Conservation (phyloP, 2,888 invertebrate species). For the Dicycla oo region DNA sequence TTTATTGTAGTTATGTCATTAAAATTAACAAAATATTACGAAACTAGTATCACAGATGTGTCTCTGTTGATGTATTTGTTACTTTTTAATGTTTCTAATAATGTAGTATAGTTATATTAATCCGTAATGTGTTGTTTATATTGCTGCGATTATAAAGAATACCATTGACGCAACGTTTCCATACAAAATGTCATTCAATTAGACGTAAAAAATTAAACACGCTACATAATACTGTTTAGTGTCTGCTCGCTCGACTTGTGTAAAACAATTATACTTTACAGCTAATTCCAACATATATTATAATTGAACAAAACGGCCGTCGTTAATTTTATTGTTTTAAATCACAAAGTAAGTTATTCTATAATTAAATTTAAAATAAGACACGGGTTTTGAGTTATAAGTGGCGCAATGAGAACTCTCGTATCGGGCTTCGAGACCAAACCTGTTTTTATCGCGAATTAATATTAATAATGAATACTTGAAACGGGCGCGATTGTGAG, state of each 20-base stretch:
- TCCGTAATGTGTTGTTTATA: slow-evolving; percentile 33
- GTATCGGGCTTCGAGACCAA: slow-evolving; percentile 73
- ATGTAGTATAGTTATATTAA: slow-evolving; percentile 50
- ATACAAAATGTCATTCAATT: slow-evolving; percentile 54
- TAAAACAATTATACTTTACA: slow-evolving; percentile 48
- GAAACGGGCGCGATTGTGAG: slow-evolving; percentile 86
- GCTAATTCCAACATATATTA: slow-evolving; percentile 47
- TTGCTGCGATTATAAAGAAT: slow-evolving; percentile 38
- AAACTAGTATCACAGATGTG: slow-evolving; percentile 63
- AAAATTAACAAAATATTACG: slow-evolving; percentile 66
- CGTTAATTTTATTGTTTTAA: slow-evolving; percentile 64
- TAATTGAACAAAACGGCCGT: slow-evolving; percentile 47
- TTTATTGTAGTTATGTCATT: slow-evolving; percentile 72
- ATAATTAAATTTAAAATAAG: slow-evolving; percentile 74
- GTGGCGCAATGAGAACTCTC: slow-evolving; percentile 65
- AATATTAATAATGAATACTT: slow-evolving; percentile 88
- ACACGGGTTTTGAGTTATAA: slow-evolving; percentile 72
- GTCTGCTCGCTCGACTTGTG: slow-evolving; percentile 24
- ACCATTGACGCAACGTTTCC: slow-evolving; percentile 39
- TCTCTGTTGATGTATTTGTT: slow-evolving; percentile 43
- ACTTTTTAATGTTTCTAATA: slow-evolving; percentile 40
- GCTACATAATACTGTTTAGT: slow-evolving; percentile 27
- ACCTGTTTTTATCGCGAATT: slow-evolving; percentile 87
- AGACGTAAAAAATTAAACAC: slow-evolving; percentile 46
- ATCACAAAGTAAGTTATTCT: slow-evolving; percentile 69